Percentiles rank a stretch among this genome's conserved stretches.
Evolutionary conservation across 2,888 invertebrate species (phyloP).

Genomic region (Atethmia centrago): DNA sequence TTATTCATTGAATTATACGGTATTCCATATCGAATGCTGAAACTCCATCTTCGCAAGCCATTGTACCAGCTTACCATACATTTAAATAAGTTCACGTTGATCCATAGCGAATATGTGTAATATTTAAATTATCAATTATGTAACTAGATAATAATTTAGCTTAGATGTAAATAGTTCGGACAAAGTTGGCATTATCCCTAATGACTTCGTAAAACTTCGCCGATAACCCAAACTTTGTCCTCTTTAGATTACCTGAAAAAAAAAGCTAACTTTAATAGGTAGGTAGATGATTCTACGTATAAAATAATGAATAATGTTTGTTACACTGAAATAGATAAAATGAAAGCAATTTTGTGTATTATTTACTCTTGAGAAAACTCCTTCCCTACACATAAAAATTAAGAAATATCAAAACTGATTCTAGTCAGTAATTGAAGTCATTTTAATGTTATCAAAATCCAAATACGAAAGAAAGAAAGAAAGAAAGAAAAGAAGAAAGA

Average conservation of each 20-base stretch:
- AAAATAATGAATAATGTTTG: constrained; percentile 85
- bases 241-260: constrained; percentile 72
- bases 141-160: constrained; percentile 64
- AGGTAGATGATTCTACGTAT: constrained; percentile 80
- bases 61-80: constrained; percentile 43
- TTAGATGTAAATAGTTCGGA: constrained; percentile 72
- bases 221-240: constrained; percentile 75
- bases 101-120: constrained; percentile 56
- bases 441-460: not conserved
- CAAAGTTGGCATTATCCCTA: constrained; percentile 63
- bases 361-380: constrained; percentile 41
- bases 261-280: constrained; percentile 82
- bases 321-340: constrained; percentile 89
- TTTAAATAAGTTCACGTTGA: constrained; percentile 52
- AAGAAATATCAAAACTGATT: not conserved
- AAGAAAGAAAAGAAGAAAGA: too few relatives aligned
- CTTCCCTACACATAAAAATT: not conserved
- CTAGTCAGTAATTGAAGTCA: too few relatives aligned
- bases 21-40: constrained; percentile 37
- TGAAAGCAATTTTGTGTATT: constrained; percentile 72
- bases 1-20: constrained; percentile 17
- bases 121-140: constrained; percentile 62
- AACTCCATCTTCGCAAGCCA: constrained; percentile 17
- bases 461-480: too few relatives aligned
- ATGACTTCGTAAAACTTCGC: constrained; percentile 50